phyloP scores from a whole-genome alignment of 2,113 vertebrate genomes.

The Catagonus wagneri region DNA sequence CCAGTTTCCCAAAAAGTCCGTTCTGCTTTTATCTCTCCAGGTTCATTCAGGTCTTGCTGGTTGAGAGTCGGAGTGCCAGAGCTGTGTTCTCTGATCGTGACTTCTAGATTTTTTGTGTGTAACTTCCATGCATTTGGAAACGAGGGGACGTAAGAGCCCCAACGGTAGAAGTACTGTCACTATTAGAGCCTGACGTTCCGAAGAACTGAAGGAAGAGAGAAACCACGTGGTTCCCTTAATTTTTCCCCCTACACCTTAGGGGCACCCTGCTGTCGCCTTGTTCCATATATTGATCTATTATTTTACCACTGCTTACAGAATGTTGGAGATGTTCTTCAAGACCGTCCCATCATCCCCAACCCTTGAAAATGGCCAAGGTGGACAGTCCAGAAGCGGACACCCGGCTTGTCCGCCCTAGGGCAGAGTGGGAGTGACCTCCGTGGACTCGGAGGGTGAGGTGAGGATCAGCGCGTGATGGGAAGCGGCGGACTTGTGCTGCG shows the following conservation, averaged over 20 bases:
- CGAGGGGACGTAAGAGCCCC: neutral
- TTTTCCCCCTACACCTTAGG: too few relatives aligned
- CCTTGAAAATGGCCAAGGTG: neutral
- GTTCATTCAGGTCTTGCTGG: neutral
- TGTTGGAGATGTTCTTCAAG: neutral
- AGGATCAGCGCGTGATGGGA: neutral
- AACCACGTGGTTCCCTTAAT: neutral
- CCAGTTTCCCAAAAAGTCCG: neutral
- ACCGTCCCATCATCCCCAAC: neutral
- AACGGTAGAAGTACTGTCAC: neutral
- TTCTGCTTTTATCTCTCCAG: neutral
- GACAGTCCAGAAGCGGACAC: neutral
- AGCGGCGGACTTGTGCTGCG: accelerated
- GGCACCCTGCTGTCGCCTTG: neutral
- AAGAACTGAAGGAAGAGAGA: neutral
- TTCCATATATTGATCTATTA: neutral
- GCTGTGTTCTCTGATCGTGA: neutral
- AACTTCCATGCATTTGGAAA: neutral
- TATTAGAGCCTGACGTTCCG: neutral
- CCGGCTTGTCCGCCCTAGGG: neutral
- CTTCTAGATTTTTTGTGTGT: neutral
- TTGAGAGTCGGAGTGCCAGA: neutral
- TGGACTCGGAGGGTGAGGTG: neutral
- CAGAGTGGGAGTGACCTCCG: neutral
- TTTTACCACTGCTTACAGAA: neutral